Evolutionary conservation across 2,113 vertebrate species (phyloP).

Genomic region (Eolophus roseicapilla): DNA sequence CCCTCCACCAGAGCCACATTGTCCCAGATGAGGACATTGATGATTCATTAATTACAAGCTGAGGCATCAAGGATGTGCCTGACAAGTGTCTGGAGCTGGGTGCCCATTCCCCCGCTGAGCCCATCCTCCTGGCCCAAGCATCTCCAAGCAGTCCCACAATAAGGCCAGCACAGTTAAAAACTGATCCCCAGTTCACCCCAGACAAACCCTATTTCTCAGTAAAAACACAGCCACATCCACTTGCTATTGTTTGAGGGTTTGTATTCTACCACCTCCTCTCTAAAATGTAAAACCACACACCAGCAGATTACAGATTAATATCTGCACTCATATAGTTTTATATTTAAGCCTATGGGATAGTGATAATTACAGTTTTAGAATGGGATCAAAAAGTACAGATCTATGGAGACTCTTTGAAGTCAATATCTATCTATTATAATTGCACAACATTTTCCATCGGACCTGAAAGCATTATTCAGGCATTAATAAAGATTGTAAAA

Average conservation of each 20-base stretch:
- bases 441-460: slow-evolving; percentile 38
- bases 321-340: neutral
- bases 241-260: neutral
- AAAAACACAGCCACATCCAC: neutral
- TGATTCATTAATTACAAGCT: neutral
- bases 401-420: slow-evolving; percentile 61
- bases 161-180: neutral
- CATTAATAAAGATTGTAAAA: slow-evolving; percentile 17
- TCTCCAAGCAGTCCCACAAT: accelerated
- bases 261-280: neutral
- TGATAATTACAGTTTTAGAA: slow-evolving; percentile 60
- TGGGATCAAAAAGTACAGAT: slow-evolving; percentile 61
- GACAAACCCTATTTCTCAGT: neutral
- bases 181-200: neutral
- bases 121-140: no score
- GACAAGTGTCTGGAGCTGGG: neutral
- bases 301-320: slow-evolving; percentile 36
- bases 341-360: slow-evolving; percentile 58
- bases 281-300: neutral
- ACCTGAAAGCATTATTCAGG: slow-evolving; percentile 49
- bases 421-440: slow-evolving; percentile 66
- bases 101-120: neutral
- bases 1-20: neutral
- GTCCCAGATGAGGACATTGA: neutral
- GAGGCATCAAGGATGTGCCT: neutral